Conservation (phyloP, 2,113 vertebrate species). For the Ahaetulla prasina region DNA sequence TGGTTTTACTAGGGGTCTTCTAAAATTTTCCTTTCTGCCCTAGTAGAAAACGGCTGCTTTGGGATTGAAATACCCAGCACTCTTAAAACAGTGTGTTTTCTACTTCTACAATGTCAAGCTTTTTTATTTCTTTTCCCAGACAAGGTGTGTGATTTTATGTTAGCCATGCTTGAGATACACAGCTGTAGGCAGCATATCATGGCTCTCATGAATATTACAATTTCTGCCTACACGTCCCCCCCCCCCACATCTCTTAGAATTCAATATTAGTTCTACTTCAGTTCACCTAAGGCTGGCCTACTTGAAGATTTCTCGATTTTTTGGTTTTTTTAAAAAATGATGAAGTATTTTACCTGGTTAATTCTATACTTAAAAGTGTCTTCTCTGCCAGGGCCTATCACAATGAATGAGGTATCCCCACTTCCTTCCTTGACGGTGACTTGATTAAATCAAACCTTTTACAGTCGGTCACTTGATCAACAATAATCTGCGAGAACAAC, state of each 20-base stretch:
- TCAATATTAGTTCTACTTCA: conserved; percentile 3
- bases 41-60: not conserved
- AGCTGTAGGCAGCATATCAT: not conserved
- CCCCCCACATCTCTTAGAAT: not conserved
- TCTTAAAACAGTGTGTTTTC: not conserved
- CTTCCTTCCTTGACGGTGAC: not conserved
- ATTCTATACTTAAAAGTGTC: not conserved
- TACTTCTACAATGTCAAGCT: not conserved
- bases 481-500: not conserved
- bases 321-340: not conserved
- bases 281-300: conserved; percentile 1
- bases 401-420: not conserved
- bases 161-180: not conserved
- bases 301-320: not conserved
- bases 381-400: not conserved
- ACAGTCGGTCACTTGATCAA: not conserved
- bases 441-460: not conserved
- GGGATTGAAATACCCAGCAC: conserved; percentile 38
- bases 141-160: not conserved
- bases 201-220: conserved; percentile 2
- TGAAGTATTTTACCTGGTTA: not conserved
- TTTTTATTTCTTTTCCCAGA: not conserved
- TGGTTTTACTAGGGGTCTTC: not conserved
- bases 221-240: not conserved
- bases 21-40: not conserved